Evolutionary conservation across 1,140 invertebrate genomes (phyloP), one percentile per base, ranked within the genome.

Genomic region (Lamellibrachia luymesi): DNA sequence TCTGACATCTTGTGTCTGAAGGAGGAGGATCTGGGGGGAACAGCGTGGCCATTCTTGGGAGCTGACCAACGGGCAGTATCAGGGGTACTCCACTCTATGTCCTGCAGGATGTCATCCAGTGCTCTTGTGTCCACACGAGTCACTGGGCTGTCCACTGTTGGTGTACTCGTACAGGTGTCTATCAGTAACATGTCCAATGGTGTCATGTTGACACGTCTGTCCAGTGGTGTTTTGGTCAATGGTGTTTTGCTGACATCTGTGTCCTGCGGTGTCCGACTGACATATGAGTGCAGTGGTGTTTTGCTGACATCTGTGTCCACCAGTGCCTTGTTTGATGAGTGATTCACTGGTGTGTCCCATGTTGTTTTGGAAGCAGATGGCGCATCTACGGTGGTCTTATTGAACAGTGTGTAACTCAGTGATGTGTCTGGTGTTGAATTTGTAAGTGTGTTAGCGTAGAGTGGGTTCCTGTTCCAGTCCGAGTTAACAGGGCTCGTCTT

Each of bases 81-180:
- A 4, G 38, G 51, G 91, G 91, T 22, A n/a, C 91, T 80, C 64
- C 49, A 91, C 52, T 92, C 92, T 6, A 93, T 49, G 92, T 93
- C 92, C 92, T 93, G 51, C 92, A 93, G 38, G 38, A 93, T 90
- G 80, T 51, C 92, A 93, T 93, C 92, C 10, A 93, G 52, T 2
- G 92, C 27, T 50, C 52, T 90, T 8, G 92, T 93, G 92, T 93
- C 92, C 51, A 93, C 92, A 89, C 56, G 4, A 4, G 91, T 49
- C 91, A 91, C 49, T 13, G 91, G n/a, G 17, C 17, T 80, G 64
- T 80, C 64, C 64, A 80, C 13, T 80, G 64, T 80, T 22, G 64
- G 64, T 80, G 64, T 22, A 80, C 64, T 80, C 25, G 64, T 38
- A 38, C 38, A 38, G 38, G 38, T 80, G 64, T 80, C 64, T 80